A percentile compares a stretch with the other conserved stretches of the same genome.
These are phyloP conservation scores for Sorex fumeus DNA, from an alignment of 2,113 vertebrate genomes.

Conservation along the genomic window DNA sequence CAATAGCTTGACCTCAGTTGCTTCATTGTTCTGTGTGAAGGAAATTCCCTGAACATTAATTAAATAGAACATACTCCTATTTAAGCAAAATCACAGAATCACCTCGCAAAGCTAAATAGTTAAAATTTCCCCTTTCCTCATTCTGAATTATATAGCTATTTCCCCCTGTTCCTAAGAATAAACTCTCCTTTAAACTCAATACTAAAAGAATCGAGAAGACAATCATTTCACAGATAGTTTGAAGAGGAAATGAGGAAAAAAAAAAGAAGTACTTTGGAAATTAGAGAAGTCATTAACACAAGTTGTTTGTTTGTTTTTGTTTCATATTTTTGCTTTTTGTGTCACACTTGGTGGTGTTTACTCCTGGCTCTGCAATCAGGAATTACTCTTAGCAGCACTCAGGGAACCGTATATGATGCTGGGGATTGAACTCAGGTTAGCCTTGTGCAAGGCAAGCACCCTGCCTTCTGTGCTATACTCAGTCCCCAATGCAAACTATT, in stretches of 20 bases:
- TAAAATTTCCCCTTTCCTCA: not conserved
- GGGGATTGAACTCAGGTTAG: too few relatives aligned
- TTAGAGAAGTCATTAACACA: constrained; percentile 58
- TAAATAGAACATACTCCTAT: not conserved
- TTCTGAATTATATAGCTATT: constrained; percentile 44
- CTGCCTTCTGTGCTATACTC: too few relatives aligned
- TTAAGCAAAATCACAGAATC: constrained; percentile 57
- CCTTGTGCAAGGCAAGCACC: too few relatives aligned
- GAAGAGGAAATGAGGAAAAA: constrained; percentile 69
- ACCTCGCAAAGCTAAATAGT: constrained; percentile 30
- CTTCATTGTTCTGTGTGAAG: constrained; percentile 55
- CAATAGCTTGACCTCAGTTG: not conserved
- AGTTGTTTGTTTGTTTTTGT: too few relatives aligned
- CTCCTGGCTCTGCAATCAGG: too few relatives aligned
- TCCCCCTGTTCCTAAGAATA: constrained; percentile 50
- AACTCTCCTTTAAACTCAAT: constrained; percentile 55
- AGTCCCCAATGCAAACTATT: constrained; percentile 57
- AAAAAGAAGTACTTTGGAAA: constrained; percentile 71
- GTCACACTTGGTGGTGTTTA: too few relatives aligned
- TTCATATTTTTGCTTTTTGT: too few relatives aligned
- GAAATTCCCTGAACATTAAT: constrained; percentile 58
- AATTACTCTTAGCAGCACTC: too few relatives aligned
- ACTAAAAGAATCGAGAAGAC: constrained; percentile 64
- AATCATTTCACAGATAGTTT: constrained; percentile 63
- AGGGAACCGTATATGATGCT: too few relatives aligned